Evolutionary conservation across 1,140 invertebrate genomes (phyloP).

Genomic region (Hyles euphorbiae): DNA sequence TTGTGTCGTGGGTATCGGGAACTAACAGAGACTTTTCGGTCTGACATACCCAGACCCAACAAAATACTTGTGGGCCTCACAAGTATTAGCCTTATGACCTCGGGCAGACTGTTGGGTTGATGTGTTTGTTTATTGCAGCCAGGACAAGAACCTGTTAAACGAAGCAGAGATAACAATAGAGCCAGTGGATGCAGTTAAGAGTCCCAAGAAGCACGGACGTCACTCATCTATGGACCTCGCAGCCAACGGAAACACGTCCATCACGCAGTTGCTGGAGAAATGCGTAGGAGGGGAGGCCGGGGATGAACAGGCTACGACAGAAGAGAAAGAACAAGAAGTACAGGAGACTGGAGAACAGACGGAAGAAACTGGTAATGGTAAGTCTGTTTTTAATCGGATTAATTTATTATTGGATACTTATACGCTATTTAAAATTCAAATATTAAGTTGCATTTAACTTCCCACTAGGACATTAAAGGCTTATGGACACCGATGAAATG

Average conservation of each 20-base stretch:
- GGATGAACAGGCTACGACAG: conserved; percentile 3
- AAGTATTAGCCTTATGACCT: too few relatives aligned
- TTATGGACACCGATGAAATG: too few relatives aligned
- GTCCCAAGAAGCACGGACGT: conserved; percentile 62
- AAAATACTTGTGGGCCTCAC: too few relatives aligned
- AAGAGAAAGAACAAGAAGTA: background rate
- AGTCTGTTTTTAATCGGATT: background rate
- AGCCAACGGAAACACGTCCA: conserved; percentile 56
- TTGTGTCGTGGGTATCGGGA: too few relatives aligned
- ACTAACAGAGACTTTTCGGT: too few relatives aligned
- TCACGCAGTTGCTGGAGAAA: conserved; percentile 67
- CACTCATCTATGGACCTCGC: conserved; percentile 73
- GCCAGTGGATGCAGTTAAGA: conserved; percentile 43
- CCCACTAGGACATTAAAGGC: too few relatives aligned
- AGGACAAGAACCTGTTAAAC: conserved; percentile 61
- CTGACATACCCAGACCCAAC: too few relatives aligned
- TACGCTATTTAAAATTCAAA: too few relatives aligned
- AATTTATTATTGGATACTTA: too few relatives aligned
- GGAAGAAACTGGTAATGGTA: background rate
- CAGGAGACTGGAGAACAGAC: background rate
- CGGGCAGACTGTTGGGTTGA: too few relatives aligned
- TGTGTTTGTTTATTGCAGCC: too few relatives aligned
- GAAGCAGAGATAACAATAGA: conserved; percentile 67
- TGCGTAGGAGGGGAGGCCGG: conserved; percentile 37
- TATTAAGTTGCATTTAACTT: too few relatives aligned